These are phyloP conservation scores for Carapus acus DNA, from an alignment of 2,797 vertebrate genomes.

Conservation along the genomic window DNA sequence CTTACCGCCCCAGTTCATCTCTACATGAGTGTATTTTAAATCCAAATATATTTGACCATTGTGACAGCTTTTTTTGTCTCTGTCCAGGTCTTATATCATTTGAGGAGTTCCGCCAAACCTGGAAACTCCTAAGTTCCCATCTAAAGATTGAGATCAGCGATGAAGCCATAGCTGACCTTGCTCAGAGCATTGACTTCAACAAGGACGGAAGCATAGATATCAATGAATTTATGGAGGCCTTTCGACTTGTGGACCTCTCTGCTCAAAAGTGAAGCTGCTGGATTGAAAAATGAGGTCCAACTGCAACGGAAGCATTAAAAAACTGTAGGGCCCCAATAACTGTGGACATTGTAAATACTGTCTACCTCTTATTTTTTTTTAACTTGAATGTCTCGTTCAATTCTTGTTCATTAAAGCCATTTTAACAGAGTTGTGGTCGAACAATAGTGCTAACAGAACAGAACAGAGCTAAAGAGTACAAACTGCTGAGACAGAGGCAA, in stretches of 20 bases:
- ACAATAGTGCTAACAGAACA: no score
- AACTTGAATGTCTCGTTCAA: no score
- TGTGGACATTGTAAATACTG: no score
- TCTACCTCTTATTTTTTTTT: no score
- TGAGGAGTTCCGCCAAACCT: constrained; percentile 88
- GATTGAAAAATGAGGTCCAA: background rate
- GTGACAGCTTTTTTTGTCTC: background rate
- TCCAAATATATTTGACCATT: no score
- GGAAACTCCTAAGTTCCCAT: constrained; percentile 89
- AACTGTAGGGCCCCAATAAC: no score
- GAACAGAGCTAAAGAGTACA: no score
- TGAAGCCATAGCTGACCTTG: constrained; percentile 77
- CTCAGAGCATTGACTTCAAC: constrained; percentile 91
- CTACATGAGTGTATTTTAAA: background rate
- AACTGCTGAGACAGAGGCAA: no score
- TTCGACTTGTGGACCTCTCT: constrained; percentile 80
- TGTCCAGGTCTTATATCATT: constrained; percentile 83
- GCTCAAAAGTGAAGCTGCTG: constrained; percentile 24
- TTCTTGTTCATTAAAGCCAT: no score
- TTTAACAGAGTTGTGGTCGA: no score
- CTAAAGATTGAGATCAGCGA: constrained; percentile 81
- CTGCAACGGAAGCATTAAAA: no score
- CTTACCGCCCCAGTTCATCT: background rate
- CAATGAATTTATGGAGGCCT: constrained; percentile 96
- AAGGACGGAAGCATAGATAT: constrained; percentile 94